phyloP scores from a whole-genome alignment of 2,888 invertebrate species.

The Taphrorychus bicolor region DNA sequence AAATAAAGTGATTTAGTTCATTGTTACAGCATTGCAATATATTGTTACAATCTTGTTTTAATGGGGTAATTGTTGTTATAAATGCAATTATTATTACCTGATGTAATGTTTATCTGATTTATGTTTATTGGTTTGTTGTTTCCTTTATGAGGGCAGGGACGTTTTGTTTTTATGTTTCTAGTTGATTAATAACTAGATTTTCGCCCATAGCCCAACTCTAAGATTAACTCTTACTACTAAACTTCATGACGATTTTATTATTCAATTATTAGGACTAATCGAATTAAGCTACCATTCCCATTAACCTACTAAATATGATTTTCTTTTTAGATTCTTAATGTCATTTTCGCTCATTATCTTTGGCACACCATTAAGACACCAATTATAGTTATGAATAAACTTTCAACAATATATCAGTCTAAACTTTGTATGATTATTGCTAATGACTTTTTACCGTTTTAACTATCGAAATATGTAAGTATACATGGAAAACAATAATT shows the following conservation, averaged over 20 bases:
- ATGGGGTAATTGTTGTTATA: constrained; percentile 36
- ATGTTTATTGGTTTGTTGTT: constrained; percentile 23
- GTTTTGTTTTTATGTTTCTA: no score
- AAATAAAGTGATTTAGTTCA: constrained; percentile 36
- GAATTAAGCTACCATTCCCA: no score
- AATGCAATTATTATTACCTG: constrained; percentile 37
- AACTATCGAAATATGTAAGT: not conserved
- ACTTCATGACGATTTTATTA: no score
- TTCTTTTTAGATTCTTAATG: not conserved
- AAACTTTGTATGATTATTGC: not conserved
- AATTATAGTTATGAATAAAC: not conserved
- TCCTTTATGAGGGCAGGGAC: no score
- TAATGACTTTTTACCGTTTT: constrained; percentile 21
- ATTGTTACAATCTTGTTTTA: constrained; percentile 38
- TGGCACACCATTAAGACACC: not conserved
- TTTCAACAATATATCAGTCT: not conserved
- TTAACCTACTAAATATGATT: no score
- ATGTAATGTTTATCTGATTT: constrained; percentile 39
- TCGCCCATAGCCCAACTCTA: no score
- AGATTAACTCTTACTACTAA: no score
- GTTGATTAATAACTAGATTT: no score
- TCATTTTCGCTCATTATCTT: not conserved
- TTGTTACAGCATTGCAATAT: constrained; percentile 35
- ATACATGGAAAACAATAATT: not conserved
- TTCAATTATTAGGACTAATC: no score